A percentile compares a stretch with the other conserved stretches of the same genome.
These are phyloP conservation scores for Dryobotodes eremita DNA, from an alignment of 2,888 invertebrate genomes.

Conservation along the genomic window DNA sequence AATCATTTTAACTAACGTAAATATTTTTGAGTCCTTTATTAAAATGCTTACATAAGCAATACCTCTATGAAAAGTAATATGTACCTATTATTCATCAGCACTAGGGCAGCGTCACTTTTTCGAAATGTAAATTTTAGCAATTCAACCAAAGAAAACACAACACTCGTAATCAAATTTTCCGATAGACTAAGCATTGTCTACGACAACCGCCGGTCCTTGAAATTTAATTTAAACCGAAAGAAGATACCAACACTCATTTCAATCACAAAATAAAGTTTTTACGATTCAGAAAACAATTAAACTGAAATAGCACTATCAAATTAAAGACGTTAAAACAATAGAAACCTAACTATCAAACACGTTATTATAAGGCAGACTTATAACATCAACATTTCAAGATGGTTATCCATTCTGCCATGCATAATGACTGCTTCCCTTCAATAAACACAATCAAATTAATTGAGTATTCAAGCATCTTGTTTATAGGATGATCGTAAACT, in stretches of 20 bases:
- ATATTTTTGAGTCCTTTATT: neutral
- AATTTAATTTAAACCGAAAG: constrained; percentile 14
- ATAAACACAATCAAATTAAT: constrained; percentile 71
- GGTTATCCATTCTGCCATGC: constrained; percentile 49
- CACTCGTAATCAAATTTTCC: neutral
- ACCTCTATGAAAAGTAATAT: neutral
- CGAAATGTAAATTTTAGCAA: neutral
- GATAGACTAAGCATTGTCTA: neutral
- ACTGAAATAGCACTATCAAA: constrained; percentile 15
- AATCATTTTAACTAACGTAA: neutral
- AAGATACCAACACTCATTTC: constrained; percentile 2
- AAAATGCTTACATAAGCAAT: neutral
- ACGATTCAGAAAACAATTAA: constrained; percentile 18
- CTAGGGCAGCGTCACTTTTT: neutral
- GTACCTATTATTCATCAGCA: neutral
- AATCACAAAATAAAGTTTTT: constrained; percentile 17
- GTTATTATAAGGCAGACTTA: constrained; percentile 16
- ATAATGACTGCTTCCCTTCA: constrained; percentile 63
- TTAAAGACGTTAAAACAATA: constrained; percentile 17
- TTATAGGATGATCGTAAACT: constrained; percentile 74
- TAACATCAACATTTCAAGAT: constrained; percentile 32
- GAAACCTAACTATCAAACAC: neutral
- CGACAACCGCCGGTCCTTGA: neutral
- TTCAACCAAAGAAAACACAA: neutral
- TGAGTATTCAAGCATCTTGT: constrained; percentile 73